Conservation (phyloP, 2,797 vertebrate species). For the Labroides dimidiatus region DNA sequence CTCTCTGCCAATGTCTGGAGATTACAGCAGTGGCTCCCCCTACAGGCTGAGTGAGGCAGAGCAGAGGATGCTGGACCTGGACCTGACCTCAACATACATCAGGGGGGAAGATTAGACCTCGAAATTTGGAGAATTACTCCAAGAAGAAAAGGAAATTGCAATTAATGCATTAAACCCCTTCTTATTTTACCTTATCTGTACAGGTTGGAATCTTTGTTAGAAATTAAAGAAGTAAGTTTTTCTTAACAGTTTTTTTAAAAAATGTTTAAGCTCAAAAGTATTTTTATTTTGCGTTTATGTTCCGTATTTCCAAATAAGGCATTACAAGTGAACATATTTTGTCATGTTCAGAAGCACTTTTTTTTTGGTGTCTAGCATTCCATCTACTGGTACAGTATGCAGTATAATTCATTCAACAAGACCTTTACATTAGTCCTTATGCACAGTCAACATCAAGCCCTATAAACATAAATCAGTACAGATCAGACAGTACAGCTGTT, state of each 20-base stretch:
- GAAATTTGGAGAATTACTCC: not conserved
- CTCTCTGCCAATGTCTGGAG: constrained; percentile 88
- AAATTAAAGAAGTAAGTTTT: not conserved
- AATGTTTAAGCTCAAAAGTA: constrained; percentile 1
- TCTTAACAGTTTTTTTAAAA: not conserved
- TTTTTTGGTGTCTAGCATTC: not conserved
- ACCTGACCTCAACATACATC: constrained; percentile 83
- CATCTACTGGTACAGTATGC: constrained; percentile 20
- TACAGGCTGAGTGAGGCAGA: constrained; percentile 91
- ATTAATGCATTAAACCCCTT: not conserved
- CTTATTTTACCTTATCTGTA: not conserved
- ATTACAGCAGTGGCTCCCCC: constrained; percentile 86
- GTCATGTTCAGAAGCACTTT: not conserved
- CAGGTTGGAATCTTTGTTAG: not conserved
- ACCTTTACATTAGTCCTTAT: not conserved
- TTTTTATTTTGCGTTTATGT: not conserved
- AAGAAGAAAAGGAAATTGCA: not conserved
- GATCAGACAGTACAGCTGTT: too few species aligned
- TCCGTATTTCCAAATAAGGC: not conserved
- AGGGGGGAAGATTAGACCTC: constrained; percentile 68
- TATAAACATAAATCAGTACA: constrained; percentile 3
- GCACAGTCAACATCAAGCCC: constrained; percentile 9
- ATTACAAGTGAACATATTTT: constrained; percentile 27
- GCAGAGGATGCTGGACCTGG: constrained; percentile 91
- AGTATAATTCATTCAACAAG: not conserved